These are phyloP conservation scores for Euwallacea fornicatus DNA, from an alignment of 1,140 invertebrate genomes.

Conservation along the genomic window DNA sequence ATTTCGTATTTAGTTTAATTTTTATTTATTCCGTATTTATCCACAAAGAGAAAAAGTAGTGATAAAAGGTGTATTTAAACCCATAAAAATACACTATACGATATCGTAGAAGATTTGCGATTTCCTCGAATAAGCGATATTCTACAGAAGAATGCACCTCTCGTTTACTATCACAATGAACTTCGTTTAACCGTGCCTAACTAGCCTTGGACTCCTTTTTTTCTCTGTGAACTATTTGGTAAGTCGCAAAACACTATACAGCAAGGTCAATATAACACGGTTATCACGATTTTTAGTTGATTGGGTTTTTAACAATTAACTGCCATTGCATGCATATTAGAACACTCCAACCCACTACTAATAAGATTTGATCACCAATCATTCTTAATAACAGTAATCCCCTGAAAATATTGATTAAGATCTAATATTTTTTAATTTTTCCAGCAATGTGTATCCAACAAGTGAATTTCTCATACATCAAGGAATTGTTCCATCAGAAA, in stretches of 20 bases:
- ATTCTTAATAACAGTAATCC: neutral
- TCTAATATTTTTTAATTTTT: neutral
- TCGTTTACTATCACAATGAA: too few relatives aligned
- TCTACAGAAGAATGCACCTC: too few relatives aligned
- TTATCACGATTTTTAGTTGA: neutral
- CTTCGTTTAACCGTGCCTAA: too few relatives aligned
- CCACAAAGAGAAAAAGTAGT: too few relatives aligned
- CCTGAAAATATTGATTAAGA: neutral
- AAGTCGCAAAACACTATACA: neutral
- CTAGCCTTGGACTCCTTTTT: too few relatives aligned
- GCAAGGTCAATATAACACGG: neutral
- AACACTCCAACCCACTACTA: neutral
- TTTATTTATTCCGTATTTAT: too few relatives aligned
- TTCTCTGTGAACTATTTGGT: neutral
- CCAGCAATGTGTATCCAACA: slow-evolving; percentile 4
- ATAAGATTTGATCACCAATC: neutral
- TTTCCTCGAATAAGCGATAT: too few relatives aligned
- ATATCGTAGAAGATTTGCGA: too few relatives aligned
- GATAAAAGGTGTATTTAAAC: too few relatives aligned
- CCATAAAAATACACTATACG: too few relatives aligned
- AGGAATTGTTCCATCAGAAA: slow-evolving; percentile 43
- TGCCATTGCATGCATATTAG: neutral
- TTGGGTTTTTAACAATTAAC: neutral
- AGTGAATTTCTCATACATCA: slow-evolving; percentile 5
- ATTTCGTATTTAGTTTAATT: too few relatives aligned